Evolutionary conservation across 2,888 invertebrate genomes (phyloP), one percentile per base, ranked within the genome.

Genomic region (Epinotia bilunana): DNA sequence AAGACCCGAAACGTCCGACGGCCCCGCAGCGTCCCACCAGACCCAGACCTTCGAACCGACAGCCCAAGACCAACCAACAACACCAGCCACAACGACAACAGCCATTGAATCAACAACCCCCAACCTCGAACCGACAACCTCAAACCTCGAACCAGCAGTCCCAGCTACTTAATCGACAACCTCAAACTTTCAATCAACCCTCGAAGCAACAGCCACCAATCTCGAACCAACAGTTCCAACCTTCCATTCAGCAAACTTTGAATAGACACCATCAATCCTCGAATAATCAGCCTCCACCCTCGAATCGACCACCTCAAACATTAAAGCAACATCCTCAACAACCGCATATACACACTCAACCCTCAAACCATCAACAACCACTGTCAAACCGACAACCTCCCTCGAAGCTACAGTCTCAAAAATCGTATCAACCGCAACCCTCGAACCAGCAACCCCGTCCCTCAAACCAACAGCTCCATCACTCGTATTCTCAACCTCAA

Each of bases 1-100:
- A 78, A 39, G 75, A 74, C 5, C 69, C 74, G n/a, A 78, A 76
- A 20, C 76, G 76, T 0, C 77, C 79, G 3, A 68, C 64, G 68
- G 79, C 78, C 12, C 68, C 73, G 20, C 73, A 64, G 49, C 76
- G 68, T 9, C 55, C 46, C 18, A 2, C 61, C 2, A 64, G 65
- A 33, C 28, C 53, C 11, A 71, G 39, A n/a, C 57, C 70, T 1
- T 70, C 70, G 18, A 18, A 70, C 18, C 49, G 61, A 20, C 70
- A 62, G 18, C 61, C 70, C n/a, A 61, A 62, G 16, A 61, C 64
- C 13, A 69, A 74, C 9, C 70, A 33, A 18, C 62, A 62, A 12
- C 43, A 11, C 12, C n/a, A 62, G 3, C 62, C n/a, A 28, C n/a
- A 16, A 9, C 11, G n/a, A 18, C 33, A 39, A 39, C 61, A 61